phyloP scores from a whole-genome alignment of 2,113 vertebrate genomes.

The Grantiella picta region DNA sequence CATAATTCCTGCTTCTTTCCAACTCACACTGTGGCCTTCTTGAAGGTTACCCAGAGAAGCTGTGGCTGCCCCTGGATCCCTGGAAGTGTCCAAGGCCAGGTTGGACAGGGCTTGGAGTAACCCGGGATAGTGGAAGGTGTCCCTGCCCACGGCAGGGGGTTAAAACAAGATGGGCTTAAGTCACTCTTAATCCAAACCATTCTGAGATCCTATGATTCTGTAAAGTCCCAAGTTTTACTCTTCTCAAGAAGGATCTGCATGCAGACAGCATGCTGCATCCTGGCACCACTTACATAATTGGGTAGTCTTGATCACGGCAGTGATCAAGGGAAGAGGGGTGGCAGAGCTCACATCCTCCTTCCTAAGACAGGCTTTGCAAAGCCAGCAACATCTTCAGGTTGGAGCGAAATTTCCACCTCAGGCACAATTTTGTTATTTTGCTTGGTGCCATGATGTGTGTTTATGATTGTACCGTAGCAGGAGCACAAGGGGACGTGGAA shows the following conservation, averaged over 20 bases:
- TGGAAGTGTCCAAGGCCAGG: not conserved
- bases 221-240: not conserved
- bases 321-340: not conserved
- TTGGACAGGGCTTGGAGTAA: not conserved
- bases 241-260: not conserved
- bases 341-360: not conserved
- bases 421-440: not conserved
- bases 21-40: not conserved
- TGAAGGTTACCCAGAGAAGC: not conserved
- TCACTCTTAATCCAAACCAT: not conserved
- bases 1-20: not conserved
- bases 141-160: not conserved
- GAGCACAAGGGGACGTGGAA: not conserved
- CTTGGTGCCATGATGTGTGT: rapidly evolving
- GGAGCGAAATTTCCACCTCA: not conserved
- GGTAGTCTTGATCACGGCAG: not conserved
- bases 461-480: not conserved
- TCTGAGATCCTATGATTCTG: rapidly evolving
- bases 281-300: not conserved
- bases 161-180: not conserved
- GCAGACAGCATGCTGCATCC: not conserved
- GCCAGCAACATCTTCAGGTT: not conserved
- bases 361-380: not conserved
- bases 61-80: not conserved
- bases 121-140: not conserved